A percentile compares a stretch with the other conserved stretches of the same genome.
Evolutionary conservation across 2,797 vertebrate species (phyloP).

Genomic region (Anableps anableps): DNA sequence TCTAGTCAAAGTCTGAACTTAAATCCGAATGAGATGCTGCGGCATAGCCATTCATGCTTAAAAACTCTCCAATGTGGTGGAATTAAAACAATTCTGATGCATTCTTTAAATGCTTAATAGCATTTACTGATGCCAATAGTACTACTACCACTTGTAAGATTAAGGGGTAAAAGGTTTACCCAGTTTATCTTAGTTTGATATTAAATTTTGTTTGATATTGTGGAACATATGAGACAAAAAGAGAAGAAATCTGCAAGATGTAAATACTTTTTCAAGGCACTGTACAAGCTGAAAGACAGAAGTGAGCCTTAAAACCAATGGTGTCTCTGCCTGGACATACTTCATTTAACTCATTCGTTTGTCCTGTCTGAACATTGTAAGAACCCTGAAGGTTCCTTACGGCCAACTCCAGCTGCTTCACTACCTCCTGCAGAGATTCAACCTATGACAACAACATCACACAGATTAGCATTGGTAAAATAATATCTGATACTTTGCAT

Average conservation of each 20-base stretch:
- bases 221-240: not conserved
- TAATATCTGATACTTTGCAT: not conserved
- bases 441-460: constrained; percentile 21
- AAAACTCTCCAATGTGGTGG: not conserved
- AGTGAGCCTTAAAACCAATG: not conserved
- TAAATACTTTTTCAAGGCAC: not conserved
- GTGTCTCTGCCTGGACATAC: not conserved
- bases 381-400: constrained; percentile 30
- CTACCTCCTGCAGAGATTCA: constrained; percentile 39
- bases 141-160: not conserved
- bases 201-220: not conserved
- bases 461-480: not conserved
- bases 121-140: not conserved
- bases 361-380: constrained; percentile 61
- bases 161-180: not conserved
- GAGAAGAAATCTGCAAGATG: not conserved
- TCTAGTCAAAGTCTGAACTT: no score
- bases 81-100: not conserved
- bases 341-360: constrained; percentile 53
- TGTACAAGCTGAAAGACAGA: not conserved
- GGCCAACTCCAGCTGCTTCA: constrained; percentile 31
- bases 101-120: not conserved
- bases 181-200: not conserved
- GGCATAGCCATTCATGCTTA: not conserved
- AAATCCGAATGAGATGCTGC: no score